Evolutionary conservation across 37 sponge, comb jelly and placozoan species (phyloP), one percentile per base, ranked within the genome.

Genomic region (Tethya wilhelma): DNA sequence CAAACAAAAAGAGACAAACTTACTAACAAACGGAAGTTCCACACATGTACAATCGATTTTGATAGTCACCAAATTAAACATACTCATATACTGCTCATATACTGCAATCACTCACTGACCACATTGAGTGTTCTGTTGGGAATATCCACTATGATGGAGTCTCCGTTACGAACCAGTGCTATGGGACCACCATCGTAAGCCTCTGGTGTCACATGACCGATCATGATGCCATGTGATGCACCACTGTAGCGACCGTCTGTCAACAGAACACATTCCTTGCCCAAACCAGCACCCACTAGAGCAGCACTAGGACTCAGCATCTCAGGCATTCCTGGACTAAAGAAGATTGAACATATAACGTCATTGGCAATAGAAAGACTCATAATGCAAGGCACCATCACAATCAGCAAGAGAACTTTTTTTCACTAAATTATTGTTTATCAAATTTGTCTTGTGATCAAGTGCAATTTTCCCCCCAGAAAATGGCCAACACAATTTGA

Each of bases 251-350:
- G 73, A 25, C 91, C 91, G 67, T 90, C 91, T 12, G 91, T 90
- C 23, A 90, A 79, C 64, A 90, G 53, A 2, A 87, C 82, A 20
- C 81, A 83, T 7, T 67, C n/a, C 71, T 86, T 81, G 1, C 91
- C 91, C 9, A 90, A 60, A 8, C 91, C 91, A 1, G 87, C 78
- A 19, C 91, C 91, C 6, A 90, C 87, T 41, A 90, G 73, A n/a
- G 91, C 91, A 9, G 87, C 82, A 69, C 91, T 66, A 8, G 91
- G 91, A 38, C 87, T 86, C 62, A 90, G 63, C 91, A 90, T 90
- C 67, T 90, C 91, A 8, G 91, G 91, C 91, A 90, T 90, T 1
- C 91, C 91, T 37, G 91, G 91, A 59, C 91, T 86, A 38, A 2
- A 23, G 14, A 34, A 22, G 44, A 14, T 7, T 25, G 63, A n/a